Base-by-base conservation (phyloP, 1,140 invertebrate species). In the Zelostemma sp. region DNA sequence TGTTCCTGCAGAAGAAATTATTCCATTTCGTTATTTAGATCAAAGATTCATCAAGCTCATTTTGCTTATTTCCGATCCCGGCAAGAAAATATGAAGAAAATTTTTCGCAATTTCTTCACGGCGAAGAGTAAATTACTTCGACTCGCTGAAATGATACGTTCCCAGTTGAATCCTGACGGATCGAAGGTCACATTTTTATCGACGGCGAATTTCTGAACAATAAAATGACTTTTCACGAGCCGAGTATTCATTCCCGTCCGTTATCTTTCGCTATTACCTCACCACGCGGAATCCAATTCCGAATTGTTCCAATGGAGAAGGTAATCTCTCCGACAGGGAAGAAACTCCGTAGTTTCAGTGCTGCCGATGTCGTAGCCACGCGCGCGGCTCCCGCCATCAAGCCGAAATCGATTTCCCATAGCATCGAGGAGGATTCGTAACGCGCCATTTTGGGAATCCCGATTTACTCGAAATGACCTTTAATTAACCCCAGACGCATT, bases 181-280 rank as follows among this genome's bases (percentile, higher is more conserved):
- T n/a, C 33, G 11, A 35, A 35, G 6, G 33, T 35, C 33, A n/a
- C 33, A 35, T 35, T 35, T 35, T 35, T 35, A 35, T 35, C 33
- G 33, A 35, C 5, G 11, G 33, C 33, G 33, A 35, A 35, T 35
- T 11, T 2, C 33, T 9, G 33, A 35, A 35, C 33, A 35, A 35
- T 43, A 43, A 43, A 43, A 9, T 14, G 6, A 43, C 40, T 43
- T 43, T 43, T 43, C 40, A 43, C 14, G 35, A 40, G 35, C 14
- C 17, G 11, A 14, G 17, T 16, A 43, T 43, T 43, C 40, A 16
- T 16, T 43, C 40, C 33, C 14, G 40, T 15, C 14, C 40, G 40
- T 43, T 43, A 43, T 43, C 40, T 43, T 43, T 43, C 40, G 40
- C 14, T 15, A 43, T 43, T 16, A 43, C 40, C 40, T 43, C 40